Percentiles rank a stretch among this genome's conserved stretches.
Conservation (phyloP, 2,888 invertebrate genomes). For the Euphydryas editha region DNA sequence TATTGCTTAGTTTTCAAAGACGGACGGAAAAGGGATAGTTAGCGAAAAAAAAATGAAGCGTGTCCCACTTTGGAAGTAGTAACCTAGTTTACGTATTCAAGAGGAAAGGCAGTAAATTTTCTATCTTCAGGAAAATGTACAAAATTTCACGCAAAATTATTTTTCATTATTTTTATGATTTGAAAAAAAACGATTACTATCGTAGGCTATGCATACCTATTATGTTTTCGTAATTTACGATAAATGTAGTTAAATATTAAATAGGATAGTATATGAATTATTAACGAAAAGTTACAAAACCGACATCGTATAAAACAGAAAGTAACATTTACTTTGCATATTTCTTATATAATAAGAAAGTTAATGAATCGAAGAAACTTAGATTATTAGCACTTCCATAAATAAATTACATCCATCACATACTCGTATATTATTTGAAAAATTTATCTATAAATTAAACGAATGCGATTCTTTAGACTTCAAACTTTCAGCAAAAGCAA, state of each 20-base stretch:
- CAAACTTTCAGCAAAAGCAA: not conserved
- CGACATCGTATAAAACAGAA: constrained; percentile 33
- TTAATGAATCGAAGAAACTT: not conserved
- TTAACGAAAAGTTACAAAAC: constrained; percentile 16
- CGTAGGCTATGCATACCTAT: not conserved
- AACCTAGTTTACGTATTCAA: constrained; percentile 36
- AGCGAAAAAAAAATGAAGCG: constrained; percentile 20
- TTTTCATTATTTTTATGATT: not conserved
- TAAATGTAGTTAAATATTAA: not conserved
- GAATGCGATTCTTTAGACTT: not conserved
- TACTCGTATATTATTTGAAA: not conserved
- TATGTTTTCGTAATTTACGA: not conserved
- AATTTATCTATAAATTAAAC: not conserved
- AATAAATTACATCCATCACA: not conserved
- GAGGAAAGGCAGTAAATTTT: constrained; percentile 19
- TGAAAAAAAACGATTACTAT: not conserved
- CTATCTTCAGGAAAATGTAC: constrained; percentile 13
- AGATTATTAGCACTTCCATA: not conserved
- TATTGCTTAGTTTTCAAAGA: constrained; percentile 12
- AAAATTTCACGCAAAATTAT: not conserved
- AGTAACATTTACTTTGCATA: constrained; percentile 9
- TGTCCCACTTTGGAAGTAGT: constrained; percentile 29
- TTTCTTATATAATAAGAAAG: constrained; percentile 9
- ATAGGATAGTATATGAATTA: constrained; percentile 18
- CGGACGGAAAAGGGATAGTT: constrained; percentile 15